Evolutionary conservation across 2,888 invertebrate genomes (phyloP).

Genomic region (Hirtodrosophila confusa): DNA sequence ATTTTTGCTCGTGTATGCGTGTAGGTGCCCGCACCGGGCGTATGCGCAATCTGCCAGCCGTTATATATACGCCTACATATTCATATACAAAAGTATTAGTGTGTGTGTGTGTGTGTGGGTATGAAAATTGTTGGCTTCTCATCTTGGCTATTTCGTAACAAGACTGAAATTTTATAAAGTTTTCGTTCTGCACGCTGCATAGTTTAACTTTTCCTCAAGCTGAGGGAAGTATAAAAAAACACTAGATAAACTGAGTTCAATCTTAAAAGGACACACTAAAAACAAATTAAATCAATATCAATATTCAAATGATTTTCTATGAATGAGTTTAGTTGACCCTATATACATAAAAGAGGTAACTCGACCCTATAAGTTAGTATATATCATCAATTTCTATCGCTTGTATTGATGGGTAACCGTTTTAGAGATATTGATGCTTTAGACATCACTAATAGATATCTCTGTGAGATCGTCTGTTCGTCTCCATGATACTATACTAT

Average conservation of each 20-base stretch:
- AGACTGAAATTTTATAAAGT: constrained; percentile 21
- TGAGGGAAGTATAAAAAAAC: background rate
- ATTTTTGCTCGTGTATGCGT: constrained; percentile 2
- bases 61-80: constrained; percentile 2
- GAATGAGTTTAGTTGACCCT: too few species aligned
- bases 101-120: background rate
- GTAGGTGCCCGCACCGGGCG: constrained; percentile 1
- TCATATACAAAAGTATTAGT: background rate
- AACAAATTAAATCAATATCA: background rate
- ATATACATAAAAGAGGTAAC: too few species aligned
- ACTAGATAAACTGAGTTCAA: constrained; percentile 11
- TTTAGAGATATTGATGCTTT: too few species aligned
- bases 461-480: too few species aligned
- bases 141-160: constrained; percentile 19
- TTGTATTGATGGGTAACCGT: too few species aligned
- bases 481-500: too few species aligned
- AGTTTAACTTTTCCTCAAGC: constrained; percentile 22
- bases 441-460: too few species aligned
- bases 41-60: constrained; percentile 25
- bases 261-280: background rate
- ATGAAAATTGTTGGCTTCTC: background rate
- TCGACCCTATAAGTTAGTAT: too few species aligned
- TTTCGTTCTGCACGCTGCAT: constrained; percentile 3
- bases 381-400: too few species aligned
- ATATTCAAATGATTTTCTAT: too few species aligned